phyloP scores from a whole-genome alignment of 30 jellyfish, hydroid and myxozoan genomes.

The Pseudorhiza aurosa region DNA sequence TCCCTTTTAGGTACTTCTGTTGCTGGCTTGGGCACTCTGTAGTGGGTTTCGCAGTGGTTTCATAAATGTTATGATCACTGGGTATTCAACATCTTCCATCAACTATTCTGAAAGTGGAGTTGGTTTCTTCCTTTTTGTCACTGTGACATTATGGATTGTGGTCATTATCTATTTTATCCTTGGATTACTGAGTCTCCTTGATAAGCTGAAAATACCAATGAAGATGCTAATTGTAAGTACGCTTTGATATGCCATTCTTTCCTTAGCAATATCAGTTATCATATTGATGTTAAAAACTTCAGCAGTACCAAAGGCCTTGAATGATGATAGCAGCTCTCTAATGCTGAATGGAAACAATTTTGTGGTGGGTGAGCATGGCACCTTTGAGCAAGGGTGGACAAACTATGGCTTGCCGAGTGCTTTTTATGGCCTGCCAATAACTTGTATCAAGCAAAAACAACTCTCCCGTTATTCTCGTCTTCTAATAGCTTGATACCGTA shows the following conservation, averaged over 20 bases:
- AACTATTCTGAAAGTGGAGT: conserved; percentile 32
- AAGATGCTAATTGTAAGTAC: conserved; percentile 58
- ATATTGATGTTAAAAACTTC: no score
- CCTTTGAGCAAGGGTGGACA: not conserved
- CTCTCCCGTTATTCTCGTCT: no score
- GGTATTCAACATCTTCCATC: not conserved
- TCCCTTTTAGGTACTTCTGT: conserved; percentile 22
- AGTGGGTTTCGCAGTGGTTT: conserved; percentile 54
- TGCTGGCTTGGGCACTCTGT: conserved; percentile 68
- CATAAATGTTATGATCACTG: not conserved
- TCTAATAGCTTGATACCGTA: no score
- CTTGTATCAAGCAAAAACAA: no score
- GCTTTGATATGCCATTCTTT: not conserved
- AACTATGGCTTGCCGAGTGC: no score
- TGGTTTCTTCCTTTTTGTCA: conserved; percentile 65
- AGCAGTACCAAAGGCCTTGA: no score
- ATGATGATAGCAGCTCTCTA: no score
- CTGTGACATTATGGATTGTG: conserved; percentile 59
- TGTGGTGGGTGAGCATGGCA: not conserved
- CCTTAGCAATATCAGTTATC: no score
- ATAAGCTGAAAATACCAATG: conserved; percentile 28
- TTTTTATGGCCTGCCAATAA: no score
- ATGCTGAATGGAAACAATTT: not conserved
- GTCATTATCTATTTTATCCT: conserved; percentile 21
- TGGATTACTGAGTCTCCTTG: conserved; percentile 42